phyloP scores from a whole-genome alignment of 2,888 invertebrate genomes.

The Amblyjoppa fuscipennis region DNA sequence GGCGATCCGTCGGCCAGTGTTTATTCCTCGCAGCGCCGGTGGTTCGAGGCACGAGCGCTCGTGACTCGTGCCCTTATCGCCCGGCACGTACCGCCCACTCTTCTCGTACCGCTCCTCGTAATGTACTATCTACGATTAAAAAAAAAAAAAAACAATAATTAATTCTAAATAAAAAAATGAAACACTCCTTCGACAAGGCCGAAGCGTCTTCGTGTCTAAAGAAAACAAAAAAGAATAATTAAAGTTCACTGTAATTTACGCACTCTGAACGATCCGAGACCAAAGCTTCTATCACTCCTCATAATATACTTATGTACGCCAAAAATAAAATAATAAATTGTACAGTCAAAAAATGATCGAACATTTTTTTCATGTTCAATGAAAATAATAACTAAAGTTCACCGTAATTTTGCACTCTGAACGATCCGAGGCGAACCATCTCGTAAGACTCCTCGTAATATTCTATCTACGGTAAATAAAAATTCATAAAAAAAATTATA shows the following conservation, averaged over 20 bases:
- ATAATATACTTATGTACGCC: too few species aligned
- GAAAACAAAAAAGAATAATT: too few species aligned
- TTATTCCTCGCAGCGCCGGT: background rate
- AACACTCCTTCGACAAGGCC: background rate
- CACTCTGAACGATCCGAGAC: too few species aligned
- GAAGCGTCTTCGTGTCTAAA: too few species aligned
- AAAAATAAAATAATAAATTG: too few species aligned
- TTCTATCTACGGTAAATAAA: background rate
- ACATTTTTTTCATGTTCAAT: too few species aligned
- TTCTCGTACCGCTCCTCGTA: background rate
- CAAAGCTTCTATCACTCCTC: too few species aligned
- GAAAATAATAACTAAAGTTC: too few species aligned
- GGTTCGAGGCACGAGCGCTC: constrained; percentile 4
- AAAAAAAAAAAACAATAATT: background rate
- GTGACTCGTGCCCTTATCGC: constrained; percentile 41
- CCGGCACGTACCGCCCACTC: constrained; percentile 49
- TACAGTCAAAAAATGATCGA: too few species aligned
- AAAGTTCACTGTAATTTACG: too few species aligned
- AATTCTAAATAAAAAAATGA: background rate
- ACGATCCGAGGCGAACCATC: too few species aligned
- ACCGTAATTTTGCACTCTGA: too few species aligned
- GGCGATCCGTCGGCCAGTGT: background rate
- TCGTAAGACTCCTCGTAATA: background rate
- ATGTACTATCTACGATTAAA: background rate
- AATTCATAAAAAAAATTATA: background rate